Evolutionary conservation across 1,140 invertebrate species (phyloP), one percentile per base, ranked within the genome.

Genomic region (Zaprionus kolodkinae): DNA sequence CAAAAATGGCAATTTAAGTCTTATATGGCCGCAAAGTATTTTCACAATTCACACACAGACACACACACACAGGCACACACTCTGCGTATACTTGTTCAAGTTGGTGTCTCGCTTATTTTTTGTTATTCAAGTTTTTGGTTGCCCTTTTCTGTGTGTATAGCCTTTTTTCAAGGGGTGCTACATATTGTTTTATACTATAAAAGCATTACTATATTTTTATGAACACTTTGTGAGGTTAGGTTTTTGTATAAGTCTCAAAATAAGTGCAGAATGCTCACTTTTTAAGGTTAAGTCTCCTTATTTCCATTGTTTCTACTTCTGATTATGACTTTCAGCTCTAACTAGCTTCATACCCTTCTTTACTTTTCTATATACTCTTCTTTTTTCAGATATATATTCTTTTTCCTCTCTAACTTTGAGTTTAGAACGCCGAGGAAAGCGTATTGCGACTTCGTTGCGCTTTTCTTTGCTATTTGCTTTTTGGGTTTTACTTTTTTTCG

Each of bases 11-110:
- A 48, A 66, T 15, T 36, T 40, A 13, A 21, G 30, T 17, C 6
- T 60, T 15, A 35, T 57, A 57, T 52, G 40, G 27, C 45, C 48
- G 48, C 67, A 62, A 62, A 66, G 64, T 50, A 54, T 70, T 70
- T 55, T 62, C 48, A 59, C 48, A 70, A 63, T 27, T 61, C 38
- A 38, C 38, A 45, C 54, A 67, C 27, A 30, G 1, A 30, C 27
- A 68, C 55, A 30, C 17, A 45, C 45, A 73, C 71, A 36, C 52
- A 21, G 21, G 21, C 21, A 21, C 21, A 45, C 45, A 73, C 71
- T 30, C 52, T 59, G 27, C 66, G 66, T 76, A 71, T 71, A 59
- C 73, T 60, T 72, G 45, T 72, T 76, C 62, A 43, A 50, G 13
- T 57, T 69, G 7, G 25, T n/a, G 48, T 21, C 2, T 66, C 25